Evolutionary conservation across 1,140 invertebrate species (phyloP).

Genomic region (Mesaphorura yosii): DNA sequence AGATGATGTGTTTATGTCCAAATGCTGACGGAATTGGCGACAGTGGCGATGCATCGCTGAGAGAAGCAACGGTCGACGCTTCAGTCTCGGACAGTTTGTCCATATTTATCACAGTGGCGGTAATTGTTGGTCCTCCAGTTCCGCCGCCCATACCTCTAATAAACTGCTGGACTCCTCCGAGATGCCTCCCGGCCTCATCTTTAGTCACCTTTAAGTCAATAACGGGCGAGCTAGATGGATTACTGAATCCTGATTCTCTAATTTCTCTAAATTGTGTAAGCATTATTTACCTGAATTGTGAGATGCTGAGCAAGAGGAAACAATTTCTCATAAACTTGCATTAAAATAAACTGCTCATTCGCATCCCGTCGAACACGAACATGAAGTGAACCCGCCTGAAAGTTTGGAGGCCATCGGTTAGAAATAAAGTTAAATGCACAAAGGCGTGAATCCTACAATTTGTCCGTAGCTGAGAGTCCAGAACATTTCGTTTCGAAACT

Average conservation of each 20-base stretch:
- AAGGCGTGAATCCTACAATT: constrained; percentile 38
- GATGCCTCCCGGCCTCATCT: constrained; percentile 20
- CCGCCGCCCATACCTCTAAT: too few relatives aligned
- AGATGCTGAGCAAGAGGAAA: constrained; percentile 22
- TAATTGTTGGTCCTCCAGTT: too few relatives aligned
- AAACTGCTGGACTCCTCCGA: too few relatives aligned
- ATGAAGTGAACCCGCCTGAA: constrained; percentile 48
- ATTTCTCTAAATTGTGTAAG: too few relatives aligned
- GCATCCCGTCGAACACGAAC: constrained; percentile 52
- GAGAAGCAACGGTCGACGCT: too few relatives aligned
- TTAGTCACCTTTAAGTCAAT: constrained; percentile 20
- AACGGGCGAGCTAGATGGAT: neutral
- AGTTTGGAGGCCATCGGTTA: constrained; percentile 27
- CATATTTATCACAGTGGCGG: too few relatives aligned
- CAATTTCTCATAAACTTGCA: constrained; percentile 29
- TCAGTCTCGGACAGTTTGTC: too few relatives aligned
- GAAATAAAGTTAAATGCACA: constrained; percentile 16
- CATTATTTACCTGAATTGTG: constrained; percentile 26
- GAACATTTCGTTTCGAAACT: constrained; percentile 55
- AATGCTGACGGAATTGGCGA: too few relatives aligned
- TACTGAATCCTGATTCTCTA: neutral
- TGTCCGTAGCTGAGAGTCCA: constrained; percentile 57
- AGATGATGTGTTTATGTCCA: too few relatives aligned
- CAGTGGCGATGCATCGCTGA: too few relatives aligned
- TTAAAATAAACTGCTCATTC: constrained; percentile 38